A percentile compares a stretch with the other conserved stretches of the same genome.
phyloP scores from a whole-genome alignment of 2,888 invertebrate species.

The Tipula vernalis region DNA sequence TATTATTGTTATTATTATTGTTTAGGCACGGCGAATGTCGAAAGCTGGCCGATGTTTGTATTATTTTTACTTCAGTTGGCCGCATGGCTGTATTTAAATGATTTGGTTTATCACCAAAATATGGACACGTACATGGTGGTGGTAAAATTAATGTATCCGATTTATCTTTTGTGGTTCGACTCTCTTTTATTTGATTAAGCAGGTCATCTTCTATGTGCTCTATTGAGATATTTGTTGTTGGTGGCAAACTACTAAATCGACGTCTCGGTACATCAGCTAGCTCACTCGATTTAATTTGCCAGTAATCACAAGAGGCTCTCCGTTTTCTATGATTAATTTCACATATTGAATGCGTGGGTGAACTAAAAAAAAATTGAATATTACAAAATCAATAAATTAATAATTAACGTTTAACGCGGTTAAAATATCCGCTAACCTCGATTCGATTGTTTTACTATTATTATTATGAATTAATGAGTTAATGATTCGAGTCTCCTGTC shows the following conservation, averaged over 20 bases:
- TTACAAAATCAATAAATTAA: background rate
- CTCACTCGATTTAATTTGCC: background rate
- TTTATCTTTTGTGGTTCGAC: conserved; percentile 16
- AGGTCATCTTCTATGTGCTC: background rate
- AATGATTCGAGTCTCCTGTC: background rate
- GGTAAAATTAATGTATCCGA: conserved; percentile 42
- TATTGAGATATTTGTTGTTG: background rate
- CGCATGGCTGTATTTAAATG: conserved; percentile 37
- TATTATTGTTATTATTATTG: background rate
- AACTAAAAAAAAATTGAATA: background rate
- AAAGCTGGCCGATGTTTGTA: conserved; percentile 23
- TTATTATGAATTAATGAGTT: background rate
- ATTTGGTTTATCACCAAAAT: conserved; percentile 57
- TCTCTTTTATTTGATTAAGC: conserved; percentile 6
- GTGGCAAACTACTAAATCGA: conserved; percentile 30
- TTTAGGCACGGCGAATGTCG: background rate
- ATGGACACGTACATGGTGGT: conserved; percentile 69
- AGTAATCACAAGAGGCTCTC: conserved; percentile 23
- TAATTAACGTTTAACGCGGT: background rate
- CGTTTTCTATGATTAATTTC: conserved; percentile 20
- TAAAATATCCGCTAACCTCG: background rate
- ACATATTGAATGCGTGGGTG: background rate
- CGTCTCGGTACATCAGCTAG: conserved; percentile 23
- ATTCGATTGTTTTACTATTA: background rate
- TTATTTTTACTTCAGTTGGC: conserved; percentile 41